Evolutionary conservation across 1,140 invertebrate genomes (phyloP).

Genomic region (Papilio machaon): DNA sequence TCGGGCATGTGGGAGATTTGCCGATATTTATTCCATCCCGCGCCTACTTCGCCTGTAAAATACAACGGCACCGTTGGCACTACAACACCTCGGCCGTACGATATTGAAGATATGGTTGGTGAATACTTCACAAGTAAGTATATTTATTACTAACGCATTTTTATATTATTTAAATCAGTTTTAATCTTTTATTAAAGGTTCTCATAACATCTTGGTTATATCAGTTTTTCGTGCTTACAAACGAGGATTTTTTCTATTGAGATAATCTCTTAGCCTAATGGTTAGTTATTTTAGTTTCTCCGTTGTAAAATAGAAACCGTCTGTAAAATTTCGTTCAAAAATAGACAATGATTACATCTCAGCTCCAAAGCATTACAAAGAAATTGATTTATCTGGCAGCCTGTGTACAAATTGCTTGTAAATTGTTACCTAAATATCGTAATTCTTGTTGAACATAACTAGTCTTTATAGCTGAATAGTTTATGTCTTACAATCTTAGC

Average conservation of each 20-base stretch:
- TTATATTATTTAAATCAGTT: neutral
- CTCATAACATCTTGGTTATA: neutral
- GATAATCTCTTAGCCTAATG: neutral
- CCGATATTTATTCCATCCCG: constrained; percentile 69
- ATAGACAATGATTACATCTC: constrained; percentile 11
- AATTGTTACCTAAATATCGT: constrained; percentile 32
- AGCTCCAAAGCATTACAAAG: neutral
- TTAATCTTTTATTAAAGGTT: neutral
- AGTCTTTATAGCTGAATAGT: constrained; percentile 5
- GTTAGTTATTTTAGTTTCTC: neutral
- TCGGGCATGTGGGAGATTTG: constrained; percentile 88
- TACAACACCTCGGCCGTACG: constrained; percentile 49
- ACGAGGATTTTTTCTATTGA: neutral
- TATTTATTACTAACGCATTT: no score
- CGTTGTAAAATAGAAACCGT: neutral
- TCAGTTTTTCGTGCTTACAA: neutral
- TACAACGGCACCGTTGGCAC: constrained; percentile 45
- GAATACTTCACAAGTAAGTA: constrained; percentile 64
- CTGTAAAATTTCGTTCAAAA: constrained; percentile 24
- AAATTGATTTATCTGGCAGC: constrained; percentile 44
- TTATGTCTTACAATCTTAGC: constrained; percentile 2
- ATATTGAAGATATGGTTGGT: constrained; percentile 55
- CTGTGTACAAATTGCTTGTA: constrained; percentile 22
- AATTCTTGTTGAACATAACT: constrained; percentile 10
- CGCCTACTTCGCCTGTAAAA: constrained; percentile 40